A percentile compares a stretch with the other conserved stretches of the same genome.
phyloP scores from a whole-genome alignment of 2,113 vertebrate species.

The Centropristis striata region DNA sequence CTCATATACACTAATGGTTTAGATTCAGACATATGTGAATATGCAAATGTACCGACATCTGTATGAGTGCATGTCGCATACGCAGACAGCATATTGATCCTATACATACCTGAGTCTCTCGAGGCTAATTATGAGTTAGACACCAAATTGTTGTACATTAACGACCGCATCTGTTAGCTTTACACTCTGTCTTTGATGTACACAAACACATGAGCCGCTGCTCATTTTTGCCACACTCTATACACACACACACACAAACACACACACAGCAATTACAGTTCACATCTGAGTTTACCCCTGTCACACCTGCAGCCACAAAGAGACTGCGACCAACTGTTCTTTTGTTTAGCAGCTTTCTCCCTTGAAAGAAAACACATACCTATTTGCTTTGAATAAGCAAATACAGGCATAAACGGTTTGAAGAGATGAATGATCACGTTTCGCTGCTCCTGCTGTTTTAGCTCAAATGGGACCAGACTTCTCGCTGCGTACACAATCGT shows the following conservation, averaged over 20 bases:
- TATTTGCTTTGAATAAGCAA: slow-evolving; percentile 53
- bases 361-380: slow-evolving; percentile 36
- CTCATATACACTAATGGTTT: slow-evolving; percentile 28
- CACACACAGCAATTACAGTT: slow-evolving; percentile 48
- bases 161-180: slow-evolving; percentile 76
- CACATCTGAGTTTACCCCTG: slow-evolving; percentile 60
- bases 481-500: slow-evolving; percentile 24
- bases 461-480: slow-evolving; percentile 27
- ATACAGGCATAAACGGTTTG: slow-evolving; percentile 42
- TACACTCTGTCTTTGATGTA: slow-evolving; percentile 46
- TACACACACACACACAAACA: slow-evolving; percentile 46
- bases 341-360: slow-evolving; percentile 65
- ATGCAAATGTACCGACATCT: slow-evolving; percentile 33
- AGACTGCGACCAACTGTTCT: slow-evolving; percentile 76
- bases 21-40: slow-evolving; percentile 26
- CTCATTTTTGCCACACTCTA: slow-evolving; percentile 69
- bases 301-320: slow-evolving; percentile 78
- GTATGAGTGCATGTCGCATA: slow-evolving; percentile 10
- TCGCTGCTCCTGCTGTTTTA: slow-evolving; percentile 52
- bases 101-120: slow-evolving; percentile 66
- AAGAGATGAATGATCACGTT: slow-evolving; percentile 50
- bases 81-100: slow-evolving; percentile 53
- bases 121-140: slow-evolving; percentile 80
- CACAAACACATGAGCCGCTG: slow-evolving; percentile 46
- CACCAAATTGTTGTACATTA: slow-evolving; percentile 78